Percentiles rank a stretch among this genome's conserved stretches.
These are phyloP conservation scores for Emydocephalus ijimae DNA, from an alignment of 2,113 vertebrate genomes.

Conservation along the genomic window DNA sequence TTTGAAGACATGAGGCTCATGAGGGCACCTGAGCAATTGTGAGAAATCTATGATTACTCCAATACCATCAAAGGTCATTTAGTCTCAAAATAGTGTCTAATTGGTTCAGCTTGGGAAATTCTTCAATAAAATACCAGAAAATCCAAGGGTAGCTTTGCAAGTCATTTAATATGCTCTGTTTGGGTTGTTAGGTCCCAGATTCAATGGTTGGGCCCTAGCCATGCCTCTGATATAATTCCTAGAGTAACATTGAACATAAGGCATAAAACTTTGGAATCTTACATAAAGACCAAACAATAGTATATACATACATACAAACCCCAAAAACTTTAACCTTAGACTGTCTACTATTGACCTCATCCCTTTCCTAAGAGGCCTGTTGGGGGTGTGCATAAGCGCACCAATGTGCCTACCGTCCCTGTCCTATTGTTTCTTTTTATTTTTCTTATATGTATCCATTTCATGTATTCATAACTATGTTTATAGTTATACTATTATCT, in stretches of 20 bases:
- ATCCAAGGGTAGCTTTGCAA: background rate
- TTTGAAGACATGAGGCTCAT: background rate
- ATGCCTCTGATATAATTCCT: background rate
- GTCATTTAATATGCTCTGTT: background rate
- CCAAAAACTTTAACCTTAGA: too few species aligned
- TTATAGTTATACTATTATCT: too few species aligned
- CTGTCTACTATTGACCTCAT: too few species aligned
- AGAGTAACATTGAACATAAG: background rate
- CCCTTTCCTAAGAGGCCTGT: too few species aligned
- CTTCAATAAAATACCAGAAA: background rate
- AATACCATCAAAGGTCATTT: background rate
- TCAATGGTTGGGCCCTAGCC: background rate
- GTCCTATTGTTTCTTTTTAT: too few species aligned
- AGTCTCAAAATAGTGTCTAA: background rate
- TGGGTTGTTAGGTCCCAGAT: background rate
- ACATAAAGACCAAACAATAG: background rate
- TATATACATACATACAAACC: too few species aligned
- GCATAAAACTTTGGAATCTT: background rate
- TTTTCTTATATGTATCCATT: too few species aligned
- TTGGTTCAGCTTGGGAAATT: background rate
- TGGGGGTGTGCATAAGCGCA: too few species aligned
- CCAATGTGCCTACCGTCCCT: too few species aligned
- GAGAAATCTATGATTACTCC: background rate
- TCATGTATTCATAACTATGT: too few species aligned
- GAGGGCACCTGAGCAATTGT: background rate